These are phyloP conservation scores for Drosophila nigricruria DNA, from an alignment of 2,888 invertebrate genomes.

Conservation along the genomic window DNA sequence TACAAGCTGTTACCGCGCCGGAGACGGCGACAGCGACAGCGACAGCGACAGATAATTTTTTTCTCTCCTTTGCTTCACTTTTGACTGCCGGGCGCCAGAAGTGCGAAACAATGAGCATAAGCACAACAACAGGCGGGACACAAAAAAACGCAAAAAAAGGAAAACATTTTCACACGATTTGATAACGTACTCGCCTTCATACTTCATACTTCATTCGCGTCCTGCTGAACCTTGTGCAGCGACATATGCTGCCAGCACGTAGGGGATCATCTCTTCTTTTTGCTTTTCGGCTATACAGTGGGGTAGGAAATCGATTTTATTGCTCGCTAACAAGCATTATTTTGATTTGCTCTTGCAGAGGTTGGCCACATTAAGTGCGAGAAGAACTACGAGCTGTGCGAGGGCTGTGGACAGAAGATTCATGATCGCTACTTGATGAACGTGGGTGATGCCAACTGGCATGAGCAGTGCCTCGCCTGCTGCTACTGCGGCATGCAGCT, in stretches of 20 bases:
- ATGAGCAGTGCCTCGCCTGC: conserved; percentile 98
- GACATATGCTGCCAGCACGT: conserved; percentile 62
- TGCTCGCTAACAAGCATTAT: conserved; percentile 27
- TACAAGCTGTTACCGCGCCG: conserved; percentile 75
- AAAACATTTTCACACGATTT: conserved; percentile 70
- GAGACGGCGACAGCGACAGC: conserved; percentile 55
- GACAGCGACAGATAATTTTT: conserved; percentile 74
- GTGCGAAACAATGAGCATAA: conserved; percentile 48
- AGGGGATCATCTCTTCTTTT: conserved; percentile 24
- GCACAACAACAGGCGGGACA: conserved; percentile 24
- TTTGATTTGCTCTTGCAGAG: conserved; percentile 70
- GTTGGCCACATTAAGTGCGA: conserved; percentile 90
- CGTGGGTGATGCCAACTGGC: conserved; percentile 97
- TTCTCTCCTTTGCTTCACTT: conserved; percentile 26
- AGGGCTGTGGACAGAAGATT: conserved; percentile 97
- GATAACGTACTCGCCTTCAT: conserved; percentile 45
- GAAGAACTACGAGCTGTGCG: conserved; percentile 95
- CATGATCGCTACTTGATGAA: conserved; percentile 97
- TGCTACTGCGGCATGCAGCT: conserved; percentile 96
- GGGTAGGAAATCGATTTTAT: conserved; percentile 36
- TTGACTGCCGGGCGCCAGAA: conserved; percentile 35
- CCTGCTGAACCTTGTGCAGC: conserved; percentile 1
- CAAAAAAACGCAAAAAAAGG: not conserved
- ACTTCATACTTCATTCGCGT: not conserved
- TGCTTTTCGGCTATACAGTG: not conserved